Evolutionary conservation across 1,140 invertebrate genomes (phyloP).

Genomic region (Vanessa atalanta): DNA sequence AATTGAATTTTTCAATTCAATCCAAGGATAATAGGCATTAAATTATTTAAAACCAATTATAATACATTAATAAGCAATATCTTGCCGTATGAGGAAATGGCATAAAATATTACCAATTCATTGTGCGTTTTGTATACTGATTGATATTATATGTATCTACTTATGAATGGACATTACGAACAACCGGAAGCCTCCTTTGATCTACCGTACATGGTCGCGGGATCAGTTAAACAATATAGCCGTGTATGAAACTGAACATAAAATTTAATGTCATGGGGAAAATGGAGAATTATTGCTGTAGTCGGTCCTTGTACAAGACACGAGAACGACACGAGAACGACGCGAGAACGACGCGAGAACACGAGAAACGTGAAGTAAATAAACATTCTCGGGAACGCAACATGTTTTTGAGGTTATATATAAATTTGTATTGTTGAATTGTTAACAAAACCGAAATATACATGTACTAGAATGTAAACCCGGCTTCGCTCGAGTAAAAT

Average conservation of each 20-base stretch:
- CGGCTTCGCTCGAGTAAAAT: too few species aligned
- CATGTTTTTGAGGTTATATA: background rate
- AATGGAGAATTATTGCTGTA: background rate
- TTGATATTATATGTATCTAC: conserved; percentile 32
- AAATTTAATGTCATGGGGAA: conserved; percentile 40
- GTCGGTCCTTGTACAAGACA: background rate
- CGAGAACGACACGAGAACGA: background rate
- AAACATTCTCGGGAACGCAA: background rate
- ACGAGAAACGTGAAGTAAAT: background rate
- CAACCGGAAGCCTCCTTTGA: conserved; percentile 28
- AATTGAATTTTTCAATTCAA: conserved; percentile 1
- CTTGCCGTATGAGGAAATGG: conserved; percentile 18
- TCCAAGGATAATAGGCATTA: background rate
- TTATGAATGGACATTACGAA: conserved; percentile 26
- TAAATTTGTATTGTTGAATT: background rate
- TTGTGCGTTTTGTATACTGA: conserved; percentile 26
- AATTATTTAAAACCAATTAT: background rate
- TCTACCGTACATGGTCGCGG: conserved; percentile 21
- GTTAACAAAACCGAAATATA: too few species aligned
- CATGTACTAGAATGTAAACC: too few species aligned
- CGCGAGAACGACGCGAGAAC: background rate
- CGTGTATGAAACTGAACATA: conserved; percentile 50
- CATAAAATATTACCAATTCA: conserved; percentile 32
- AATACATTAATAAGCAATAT: conserved; percentile 31
- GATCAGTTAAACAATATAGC: conserved; percentile 23